Evolutionary conservation across 2,113 vertebrate species (phyloP).

Genomic region (Phasianus colchicus): DNA sequence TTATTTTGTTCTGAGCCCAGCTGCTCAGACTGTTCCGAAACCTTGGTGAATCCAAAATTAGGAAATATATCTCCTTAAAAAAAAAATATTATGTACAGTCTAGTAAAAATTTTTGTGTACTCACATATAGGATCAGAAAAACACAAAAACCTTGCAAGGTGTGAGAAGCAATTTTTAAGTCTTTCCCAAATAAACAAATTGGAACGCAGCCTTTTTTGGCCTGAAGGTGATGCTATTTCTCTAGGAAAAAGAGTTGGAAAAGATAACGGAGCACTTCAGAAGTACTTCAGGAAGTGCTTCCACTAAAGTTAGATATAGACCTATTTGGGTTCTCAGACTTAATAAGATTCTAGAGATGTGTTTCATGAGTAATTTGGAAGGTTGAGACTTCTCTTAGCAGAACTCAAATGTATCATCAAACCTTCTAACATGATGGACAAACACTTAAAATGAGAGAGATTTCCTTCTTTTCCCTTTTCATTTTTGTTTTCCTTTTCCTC

Average conservation of each 20-base stretch:
- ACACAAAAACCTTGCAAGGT: background rate
- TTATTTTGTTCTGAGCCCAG: background rate
- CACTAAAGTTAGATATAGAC: background rate
- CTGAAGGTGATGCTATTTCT: conserved; percentile 74
- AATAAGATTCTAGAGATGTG: background rate
- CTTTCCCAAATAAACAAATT: background rate
- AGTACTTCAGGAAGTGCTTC: background rate
- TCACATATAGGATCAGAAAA: background rate
- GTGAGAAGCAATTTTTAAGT: background rate
- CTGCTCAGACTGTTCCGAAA: background rate
- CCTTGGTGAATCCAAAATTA: background rate
- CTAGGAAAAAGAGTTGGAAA: conserved; percentile 38
- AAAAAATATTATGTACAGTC: background rate
- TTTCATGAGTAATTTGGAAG: background rate
- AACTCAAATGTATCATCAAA: background rate
- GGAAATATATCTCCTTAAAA: background rate
- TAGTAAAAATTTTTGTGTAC: rapidly evolving
- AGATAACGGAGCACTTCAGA: background rate
- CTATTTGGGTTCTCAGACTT: background rate
- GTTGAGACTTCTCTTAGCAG: background rate
- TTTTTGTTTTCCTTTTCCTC: background rate
- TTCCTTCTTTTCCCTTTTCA: background rate
- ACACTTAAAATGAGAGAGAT: background rate
- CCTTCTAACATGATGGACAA: rapidly evolving
- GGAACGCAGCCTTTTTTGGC: background rate